Base-by-base conservation (phyloP, 2,797 vertebrate genomes). In the Psittacula derbiana region DNA sequence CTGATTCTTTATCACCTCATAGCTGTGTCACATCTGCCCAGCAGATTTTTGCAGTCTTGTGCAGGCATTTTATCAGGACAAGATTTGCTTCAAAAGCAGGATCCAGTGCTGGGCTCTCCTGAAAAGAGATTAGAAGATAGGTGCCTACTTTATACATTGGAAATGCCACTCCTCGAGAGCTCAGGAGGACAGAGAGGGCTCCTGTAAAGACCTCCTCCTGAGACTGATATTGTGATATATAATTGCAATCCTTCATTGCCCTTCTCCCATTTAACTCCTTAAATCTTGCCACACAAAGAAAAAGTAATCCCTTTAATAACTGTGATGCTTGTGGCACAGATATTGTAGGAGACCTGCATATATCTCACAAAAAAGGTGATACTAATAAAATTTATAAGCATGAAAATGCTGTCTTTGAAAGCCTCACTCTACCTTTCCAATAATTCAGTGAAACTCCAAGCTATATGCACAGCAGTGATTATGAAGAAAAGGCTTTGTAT, bases 341-440 rank as follows among this genome's bases (percentile, higher is more conserved):
- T 88, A 87, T 14, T 88, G 70, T 67, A 87, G 78, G 64, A 95
- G 78, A 82, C 74, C 71, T 79, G 60, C 67, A 76, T 89, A 95
- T 94, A 93, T 92, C 86, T 96, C 11, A 0, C 0, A 5, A 88
- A 80, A 60, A 92, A 86, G 88, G 80, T 93, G 81, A 96, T 69
- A 92, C 65, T 72, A 82, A 78, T 91, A 80, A 89, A 78, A 89
- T 94, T 86, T 95, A 88, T 88, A 91, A 94, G 91, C 92, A 87
- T 85, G 71, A 94, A 86, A 92, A 91, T 69, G 57, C 30, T 89
- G 49, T 82, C 84, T 93, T 78, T 81, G 80, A 90, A 92, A 95
- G 16, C 61, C 49, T 95, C 65, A 24, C 86, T 91, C 47, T 90
- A 33, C 24, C 52, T 27, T 93, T 94, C 78, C 44, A 78, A 67